Base-by-base conservation (phyloP, 2,797 vertebrate genomes). In the Todus mexicanus region DNA sequence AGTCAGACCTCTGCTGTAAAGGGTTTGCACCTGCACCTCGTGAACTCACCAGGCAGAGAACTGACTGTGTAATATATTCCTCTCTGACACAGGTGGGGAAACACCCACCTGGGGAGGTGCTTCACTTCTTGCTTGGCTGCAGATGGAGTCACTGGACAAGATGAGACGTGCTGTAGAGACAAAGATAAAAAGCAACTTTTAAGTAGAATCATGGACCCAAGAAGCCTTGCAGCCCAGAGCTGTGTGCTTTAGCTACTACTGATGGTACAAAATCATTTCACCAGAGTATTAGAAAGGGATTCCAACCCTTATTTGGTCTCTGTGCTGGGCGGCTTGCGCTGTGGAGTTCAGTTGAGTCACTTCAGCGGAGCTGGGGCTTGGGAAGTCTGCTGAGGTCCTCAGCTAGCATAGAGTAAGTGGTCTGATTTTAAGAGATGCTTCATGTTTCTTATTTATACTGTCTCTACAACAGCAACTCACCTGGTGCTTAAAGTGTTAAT, bases 1-100 rank as follows among this genome's bases (percentile, higher is more conserved):
- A 53, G 15, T 29, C 18, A 56, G 23, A 5, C 6, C 3, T 37
- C 54, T 72, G 23, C 35, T n/a, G 38, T 33, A 43, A 57, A 47
- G 0, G 1, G 22, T 29, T 51, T 31, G 17, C 53, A 43, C 47
- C 37, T 47, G 25, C 11, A 9, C n/a, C 40, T 54, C 2, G 0
- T 45, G 9, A 43, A 10, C 60, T 60, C 40, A 3, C 2, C 16
- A 50, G 70, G 26, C 22, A 37, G 23, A 71, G 21, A 22, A 25
- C 20, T 47, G 33, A 11, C 16, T 19, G 6, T 37, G 35, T 72
- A 4, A 10, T 35, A 68, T 21, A 43, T 31, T 65, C 23, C 26
- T 40, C 18, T 27, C 15, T 63, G 73, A 15, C 27, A 21, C 12
- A 27, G 37, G 13, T 38, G 38, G 27, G 22, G 18, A 33, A 29